Conservation (phyloP, 2,113 vertebrate species). For the Aramus guarauna region DNA sequence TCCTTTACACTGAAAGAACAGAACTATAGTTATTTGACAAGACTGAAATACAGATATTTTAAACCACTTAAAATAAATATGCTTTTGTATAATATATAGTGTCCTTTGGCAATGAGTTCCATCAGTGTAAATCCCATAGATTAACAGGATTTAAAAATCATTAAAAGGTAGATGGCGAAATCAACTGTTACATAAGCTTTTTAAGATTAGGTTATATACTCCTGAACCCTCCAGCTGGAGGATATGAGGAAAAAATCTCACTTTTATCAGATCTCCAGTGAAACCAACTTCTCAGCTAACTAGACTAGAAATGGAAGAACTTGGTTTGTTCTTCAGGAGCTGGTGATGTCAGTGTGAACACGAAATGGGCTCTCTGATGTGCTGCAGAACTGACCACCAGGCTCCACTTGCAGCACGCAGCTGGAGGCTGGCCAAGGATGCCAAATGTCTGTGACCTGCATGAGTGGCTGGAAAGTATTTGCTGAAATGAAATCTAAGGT, state of each 20-base stretch:
- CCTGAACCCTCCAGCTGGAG: not conserved
- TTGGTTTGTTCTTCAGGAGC: not conserved
- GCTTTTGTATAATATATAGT: not conserved
- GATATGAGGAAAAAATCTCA: not conserved
- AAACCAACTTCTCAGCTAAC: not conserved
- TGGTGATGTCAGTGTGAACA: not conserved
- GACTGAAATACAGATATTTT: not conserved
- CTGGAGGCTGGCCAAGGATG: conserved; percentile 33
- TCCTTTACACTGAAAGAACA: not conserved
- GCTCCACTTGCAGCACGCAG: conserved; percentile 30
- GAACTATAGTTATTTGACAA: not conserved
- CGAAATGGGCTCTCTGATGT: not conserved
- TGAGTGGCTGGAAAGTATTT: conserved; percentile 15
- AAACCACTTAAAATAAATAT: not conserved
- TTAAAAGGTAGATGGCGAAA: not conserved
- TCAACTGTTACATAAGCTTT: not conserved
- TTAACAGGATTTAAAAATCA: not conserved
- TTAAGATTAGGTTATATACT: not conserved
- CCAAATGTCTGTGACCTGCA: conserved; percentile 17
- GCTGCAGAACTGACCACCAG: not conserved
- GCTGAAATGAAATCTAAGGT: conserved; percentile 48
- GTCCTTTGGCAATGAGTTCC: not conserved
- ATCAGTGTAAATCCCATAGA: not conserved
- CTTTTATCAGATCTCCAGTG: not conserved
- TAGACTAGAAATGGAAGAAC: not conserved